Evolutionary conservation across 2,113 vertebrate genomes (phyloP).

Genomic region (Xiphophorus hellerii): DNA sequence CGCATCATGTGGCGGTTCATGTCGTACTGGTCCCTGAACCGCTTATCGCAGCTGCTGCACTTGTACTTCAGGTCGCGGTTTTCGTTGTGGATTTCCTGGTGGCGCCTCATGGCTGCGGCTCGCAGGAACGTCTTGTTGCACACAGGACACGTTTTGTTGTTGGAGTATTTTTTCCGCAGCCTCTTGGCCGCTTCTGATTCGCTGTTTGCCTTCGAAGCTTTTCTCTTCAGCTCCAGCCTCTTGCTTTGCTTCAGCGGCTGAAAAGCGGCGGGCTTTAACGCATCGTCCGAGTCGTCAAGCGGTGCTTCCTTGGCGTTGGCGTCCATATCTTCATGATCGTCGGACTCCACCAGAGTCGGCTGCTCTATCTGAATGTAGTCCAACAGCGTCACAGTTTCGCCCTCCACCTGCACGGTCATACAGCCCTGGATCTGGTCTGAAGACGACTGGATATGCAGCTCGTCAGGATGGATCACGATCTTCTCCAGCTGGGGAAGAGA

Average conservation of each 20-base stretch:
- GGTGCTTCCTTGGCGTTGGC: neutral
- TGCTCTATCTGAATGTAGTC: conserved; percentile 72
- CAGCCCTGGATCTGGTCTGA: conserved; percentile 58
- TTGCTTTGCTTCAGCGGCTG: conserved; percentile 76
- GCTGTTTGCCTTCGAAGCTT: conserved; percentile 22
- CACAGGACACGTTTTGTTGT: conserved; percentile 68
- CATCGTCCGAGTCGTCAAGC: conserved; percentile 3
- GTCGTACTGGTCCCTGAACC: conserved; percentile 76
- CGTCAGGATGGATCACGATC: conserved; percentile 62
- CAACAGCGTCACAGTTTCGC: conserved; percentile 69
- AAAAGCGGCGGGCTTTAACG: conserved; percentile 65
- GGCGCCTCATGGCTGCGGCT: conserved; percentile 73
- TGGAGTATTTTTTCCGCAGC: conserved; percentile 63
- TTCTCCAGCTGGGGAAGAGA: conserved; percentile 75
- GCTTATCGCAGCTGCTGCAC: conserved; percentile 69
- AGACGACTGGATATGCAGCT: conserved; percentile 48
- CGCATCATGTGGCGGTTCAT: conserved; percentile 76
- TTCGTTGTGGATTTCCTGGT: conserved; percentile 68
- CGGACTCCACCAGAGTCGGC: conserved; percentile 32
- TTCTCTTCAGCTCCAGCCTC: conserved; percentile 64
- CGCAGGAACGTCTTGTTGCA: conserved; percentile 74
- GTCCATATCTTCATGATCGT: conserved; percentile 13
- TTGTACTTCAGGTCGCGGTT: conserved; percentile 73
- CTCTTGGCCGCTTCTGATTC: conserved; percentile 30
- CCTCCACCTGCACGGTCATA: conserved; percentile 72